phyloP scores from a whole-genome alignment of 1,140 invertebrate species.

The Calephelis virginiensis region DNA sequence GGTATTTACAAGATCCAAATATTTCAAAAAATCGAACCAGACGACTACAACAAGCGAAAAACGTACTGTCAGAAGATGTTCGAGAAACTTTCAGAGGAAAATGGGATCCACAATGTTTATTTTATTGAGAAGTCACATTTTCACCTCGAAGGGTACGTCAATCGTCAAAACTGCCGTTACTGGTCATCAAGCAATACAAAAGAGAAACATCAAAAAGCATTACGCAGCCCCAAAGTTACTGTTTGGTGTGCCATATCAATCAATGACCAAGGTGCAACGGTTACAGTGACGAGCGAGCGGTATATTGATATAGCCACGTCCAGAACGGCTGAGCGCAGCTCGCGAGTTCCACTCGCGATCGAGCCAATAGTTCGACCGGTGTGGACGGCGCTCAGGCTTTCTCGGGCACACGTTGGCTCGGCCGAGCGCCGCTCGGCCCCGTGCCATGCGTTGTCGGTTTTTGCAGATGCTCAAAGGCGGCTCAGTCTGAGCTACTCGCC shows the following conservation, averaged over 20 bases:
- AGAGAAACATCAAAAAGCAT: conserved; percentile 11
- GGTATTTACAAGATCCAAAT: conserved; percentile 20
- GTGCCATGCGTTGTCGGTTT: not conserved
- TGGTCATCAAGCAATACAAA: conserved; percentile 17
- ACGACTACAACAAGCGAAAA: conserved; percentile 20
- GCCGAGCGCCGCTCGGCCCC: conserved; percentile 39
- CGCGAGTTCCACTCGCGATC: conserved; percentile 38
- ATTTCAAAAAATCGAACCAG: conserved; percentile 19
- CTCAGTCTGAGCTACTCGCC: no score
- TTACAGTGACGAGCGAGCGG: conserved; percentile 8
- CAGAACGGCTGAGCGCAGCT: no score
- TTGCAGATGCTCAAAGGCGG: not conserved
- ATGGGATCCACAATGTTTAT: conserved; percentile 5
- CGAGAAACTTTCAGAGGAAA: conserved; percentile 17
- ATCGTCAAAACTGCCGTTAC: conserved; percentile 15
- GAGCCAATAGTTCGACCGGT: conserved; percentile 11
- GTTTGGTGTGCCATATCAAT: conserved; percentile 16
- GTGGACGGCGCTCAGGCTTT: conserved; percentile 19
- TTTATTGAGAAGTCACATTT: conserved; percentile 10
- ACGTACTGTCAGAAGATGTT: conserved; percentile 20
- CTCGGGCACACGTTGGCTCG: conserved; percentile 22
- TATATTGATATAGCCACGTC: conserved; percentile 14
- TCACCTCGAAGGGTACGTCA: conserved; percentile 15
- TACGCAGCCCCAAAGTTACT: conserved; percentile 7
- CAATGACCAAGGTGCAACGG: conserved; percentile 10